Evolutionary conservation across 1,140 invertebrate species (phyloP).

Genomic region (Drosophila suzukii): DNA sequence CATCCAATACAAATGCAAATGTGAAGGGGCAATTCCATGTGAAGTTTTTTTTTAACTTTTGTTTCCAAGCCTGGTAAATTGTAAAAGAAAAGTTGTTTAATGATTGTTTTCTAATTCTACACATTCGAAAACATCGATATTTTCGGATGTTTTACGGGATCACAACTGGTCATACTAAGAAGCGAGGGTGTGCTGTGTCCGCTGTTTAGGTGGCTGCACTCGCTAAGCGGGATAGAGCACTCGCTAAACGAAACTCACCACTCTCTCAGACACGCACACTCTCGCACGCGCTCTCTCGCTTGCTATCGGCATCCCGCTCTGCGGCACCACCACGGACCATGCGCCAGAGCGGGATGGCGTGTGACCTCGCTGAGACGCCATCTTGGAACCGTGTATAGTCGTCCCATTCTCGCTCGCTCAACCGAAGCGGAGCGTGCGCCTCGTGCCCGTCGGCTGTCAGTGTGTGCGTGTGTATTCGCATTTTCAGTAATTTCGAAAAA

Average conservation of each 20-base stretch:
- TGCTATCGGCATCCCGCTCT: neutral
- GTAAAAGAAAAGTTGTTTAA: too few species aligned
- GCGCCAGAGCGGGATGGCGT: neutral
- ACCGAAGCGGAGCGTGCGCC: constrained; percentile 30
- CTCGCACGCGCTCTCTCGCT: neutral
- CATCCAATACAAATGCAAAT: too few species aligned
- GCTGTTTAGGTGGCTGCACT: neutral
- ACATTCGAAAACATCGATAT: too few species aligned
- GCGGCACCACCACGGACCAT: neutral
- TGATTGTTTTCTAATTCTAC: too few species aligned
- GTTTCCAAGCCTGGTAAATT: too few species aligned
- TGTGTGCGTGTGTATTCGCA: constrained; percentile 75
- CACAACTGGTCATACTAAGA: too few species aligned
- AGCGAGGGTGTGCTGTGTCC: too few species aligned
- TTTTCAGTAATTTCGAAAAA: constrained; percentile 82
- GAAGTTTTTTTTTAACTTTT: too few species aligned
- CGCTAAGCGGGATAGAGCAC: neutral
- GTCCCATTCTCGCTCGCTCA: neutral
- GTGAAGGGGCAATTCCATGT: too few species aligned
- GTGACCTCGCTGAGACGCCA: neutral
- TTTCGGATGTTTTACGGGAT: too few species aligned
- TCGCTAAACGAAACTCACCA: constrained; percentile 8
- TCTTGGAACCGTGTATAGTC: neutral
- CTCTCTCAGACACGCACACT: too few species aligned
- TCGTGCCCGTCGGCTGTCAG: constrained; percentile 15